A percentile compares a stretch with the other conserved stretches of the same genome.
phyloP scores from a whole-genome alignment of 1,140 invertebrate species.

The Vanessa atalanta region DNA sequence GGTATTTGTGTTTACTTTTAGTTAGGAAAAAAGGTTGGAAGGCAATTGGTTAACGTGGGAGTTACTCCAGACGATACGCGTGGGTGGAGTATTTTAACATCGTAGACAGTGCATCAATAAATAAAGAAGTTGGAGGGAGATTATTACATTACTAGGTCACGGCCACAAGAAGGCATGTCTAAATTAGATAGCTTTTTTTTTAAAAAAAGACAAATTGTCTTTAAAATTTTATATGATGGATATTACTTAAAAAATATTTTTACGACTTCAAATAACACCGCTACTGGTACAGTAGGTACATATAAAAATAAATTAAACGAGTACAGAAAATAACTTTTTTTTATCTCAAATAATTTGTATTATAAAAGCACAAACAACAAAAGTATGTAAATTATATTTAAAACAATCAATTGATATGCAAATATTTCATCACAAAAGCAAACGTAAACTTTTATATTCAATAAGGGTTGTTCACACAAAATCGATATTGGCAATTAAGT shows the following conservation, averaged over 20 bases:
- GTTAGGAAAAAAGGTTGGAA: constrained; percentile 45
- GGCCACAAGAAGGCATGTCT: not conserved
- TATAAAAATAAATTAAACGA: no score
- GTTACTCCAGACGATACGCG: constrained; percentile 69
- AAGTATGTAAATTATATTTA: no score
- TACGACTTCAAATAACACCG: no score
- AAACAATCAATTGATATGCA: not conserved
- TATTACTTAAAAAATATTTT: no score
- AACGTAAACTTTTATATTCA: not conserved
- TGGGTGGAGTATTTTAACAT: constrained; percentile 58
- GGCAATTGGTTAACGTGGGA: constrained; percentile 51
- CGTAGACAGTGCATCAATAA: constrained; percentile 55
- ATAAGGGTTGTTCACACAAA: constrained; percentile 39
- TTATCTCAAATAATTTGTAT: no score
- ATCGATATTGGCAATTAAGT: constrained; percentile 55
- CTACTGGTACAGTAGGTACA: no score
- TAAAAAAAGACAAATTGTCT: no score
- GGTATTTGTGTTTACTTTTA: constrained; percentile 52
- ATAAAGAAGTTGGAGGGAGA: constrained; percentile 35
- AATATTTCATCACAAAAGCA: constrained; percentile 1
- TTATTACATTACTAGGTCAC: constrained; percentile 13
- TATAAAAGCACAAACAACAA: no score
- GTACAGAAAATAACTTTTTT: no score
- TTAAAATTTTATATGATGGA: no score
- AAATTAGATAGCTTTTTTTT: no score